Conservation (phyloP, 2,888 invertebrate genomes). For the Acanthoscelides obtectus region DNA sequence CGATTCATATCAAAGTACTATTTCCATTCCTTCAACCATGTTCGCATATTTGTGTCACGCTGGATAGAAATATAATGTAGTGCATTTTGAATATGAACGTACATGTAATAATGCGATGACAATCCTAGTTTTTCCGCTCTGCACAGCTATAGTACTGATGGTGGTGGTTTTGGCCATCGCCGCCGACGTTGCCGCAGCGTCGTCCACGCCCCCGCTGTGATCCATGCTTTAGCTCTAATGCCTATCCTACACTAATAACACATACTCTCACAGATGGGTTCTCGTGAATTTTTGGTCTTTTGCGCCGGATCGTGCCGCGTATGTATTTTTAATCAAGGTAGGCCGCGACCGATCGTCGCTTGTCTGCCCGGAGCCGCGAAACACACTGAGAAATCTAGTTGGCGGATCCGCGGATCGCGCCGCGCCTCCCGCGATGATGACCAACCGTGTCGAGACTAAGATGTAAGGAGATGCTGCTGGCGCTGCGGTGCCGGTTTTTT, state of each 20-base stretch:
- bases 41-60: no score
- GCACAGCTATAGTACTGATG: conserved; percentile 86
- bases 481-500: conserved; percentile 14
- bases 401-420: conserved; percentile 23
- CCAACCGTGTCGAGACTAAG: conserved; percentile 1
- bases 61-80: neutral
- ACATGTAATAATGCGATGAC: conserved; percentile 87
- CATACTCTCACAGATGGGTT: conserved; percentile 14
- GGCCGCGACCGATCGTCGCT: neutral
- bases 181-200: conserved; percentile 23
- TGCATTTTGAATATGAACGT: conserved; percentile 41
- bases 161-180: conserved; percentile 65
- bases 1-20: no score
- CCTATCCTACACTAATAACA: conserved; percentile 12
- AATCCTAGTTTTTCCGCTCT: conserved; percentile 79
- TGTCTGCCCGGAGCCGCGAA: conserved; percentile 41
- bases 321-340: neutral
- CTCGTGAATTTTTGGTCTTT: neutral
- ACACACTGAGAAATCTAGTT: conserved; percentile 43
- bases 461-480: neutral
- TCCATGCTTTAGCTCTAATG: conserved; percentile 18
- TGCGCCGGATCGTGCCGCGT: neutral
- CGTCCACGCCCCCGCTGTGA: conserved; percentile 29
- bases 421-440: conserved; percentile 16
- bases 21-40: no score